Base-by-base conservation (phyloP, 2,888 invertebrate genomes). In the Hydrotaea cyrtoneurina region DNA sequence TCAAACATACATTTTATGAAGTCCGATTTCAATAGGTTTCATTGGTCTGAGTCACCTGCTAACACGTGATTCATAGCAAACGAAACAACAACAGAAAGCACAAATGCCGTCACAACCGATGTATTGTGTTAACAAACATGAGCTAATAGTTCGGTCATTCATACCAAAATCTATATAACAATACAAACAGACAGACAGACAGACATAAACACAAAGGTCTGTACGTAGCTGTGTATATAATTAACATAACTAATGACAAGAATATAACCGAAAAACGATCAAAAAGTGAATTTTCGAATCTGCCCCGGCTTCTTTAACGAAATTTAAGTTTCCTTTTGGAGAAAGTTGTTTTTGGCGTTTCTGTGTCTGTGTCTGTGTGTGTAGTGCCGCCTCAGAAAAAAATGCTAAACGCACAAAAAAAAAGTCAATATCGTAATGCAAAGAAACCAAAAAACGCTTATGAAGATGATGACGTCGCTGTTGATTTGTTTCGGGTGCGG, bases 171-270 rank as follows among this genome's bases (percentile, higher is more conserved):
- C n/a, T 21, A 46, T 21, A 46, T 23, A 46, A 23, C 8, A 57
- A 57, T 23, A 43, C 43, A 43, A 13, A 43, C 15, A 8, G 8
- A 57, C 21, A 8, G 5, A 57, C n/a, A 11, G 21, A 19, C 0
- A 57, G 21, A 57, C 23, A 23, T 23, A 21, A 3, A 57, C 21
- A 23, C n/a, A 23, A 21, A 13, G 31, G 31, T 31, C 31, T 59
- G 59, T 55, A 17, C 5, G 15, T 46, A 46, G 21, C 10, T 39
- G 23, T 69, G 46, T 69, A 46, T 69, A 69, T 69, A 72, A 62
- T 75, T 76, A 71, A 80, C 62, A 80, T 80, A 76, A 80, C 71
- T 62, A 80, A 80, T 80, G 76, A 76, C 75, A 75, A 80, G 69
- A 80, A 74, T 80, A 36, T 64, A 66, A 55, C 19, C 46, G 39